A percentile compares a stretch with the other conserved stretches of the same genome.
phyloP scores from a whole-genome alignment of 1,140 invertebrate genomes.

The Zophobas morio region DNA sequence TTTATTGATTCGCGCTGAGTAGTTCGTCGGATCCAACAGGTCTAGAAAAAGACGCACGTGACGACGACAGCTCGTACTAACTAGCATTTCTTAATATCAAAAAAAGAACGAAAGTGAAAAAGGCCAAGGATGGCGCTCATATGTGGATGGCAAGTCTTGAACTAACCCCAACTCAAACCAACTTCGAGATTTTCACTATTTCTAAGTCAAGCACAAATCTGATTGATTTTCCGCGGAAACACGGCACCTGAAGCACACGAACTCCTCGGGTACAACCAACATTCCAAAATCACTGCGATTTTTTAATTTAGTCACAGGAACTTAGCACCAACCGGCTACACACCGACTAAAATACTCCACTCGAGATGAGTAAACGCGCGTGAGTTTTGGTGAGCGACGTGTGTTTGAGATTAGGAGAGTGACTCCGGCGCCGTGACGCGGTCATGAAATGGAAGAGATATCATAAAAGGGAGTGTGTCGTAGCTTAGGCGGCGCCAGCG shows the following conservation, averaged over 20 bases:
- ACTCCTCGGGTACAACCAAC: neutral
- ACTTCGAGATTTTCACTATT: no score
- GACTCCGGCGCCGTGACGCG: slow-evolving; percentile 45
- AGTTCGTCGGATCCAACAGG: neutral
- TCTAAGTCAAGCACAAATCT: neutral
- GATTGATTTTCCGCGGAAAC: neutral
- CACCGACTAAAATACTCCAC: slow-evolving; percentile 34
- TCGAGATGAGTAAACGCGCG: slow-evolving; percentile 49
- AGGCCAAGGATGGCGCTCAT: no score
- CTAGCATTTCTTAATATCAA: no score
- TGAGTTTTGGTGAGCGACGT: slow-evolving; percentile 41
- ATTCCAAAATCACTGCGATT: neutral
- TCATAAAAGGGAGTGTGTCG: slow-evolving; percentile 46
- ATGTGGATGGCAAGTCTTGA: no score
- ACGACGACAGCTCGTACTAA: neutral
- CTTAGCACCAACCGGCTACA: slow-evolving; percentile 1
- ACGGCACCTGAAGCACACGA: neutral
- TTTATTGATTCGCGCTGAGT: neutral
- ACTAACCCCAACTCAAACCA: no score
- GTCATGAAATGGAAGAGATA: slow-evolving; percentile 27
- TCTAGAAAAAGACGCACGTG: neutral
- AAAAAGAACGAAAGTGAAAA: no score
- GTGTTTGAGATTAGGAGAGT: slow-evolving; percentile 1
- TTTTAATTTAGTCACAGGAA: neutral
- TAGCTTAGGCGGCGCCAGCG: slow-evolving; percentile 44